phyloP scores from a whole-genome alignment of 2,797 vertebrate genomes.

The Miichthys miiuy region DNA sequence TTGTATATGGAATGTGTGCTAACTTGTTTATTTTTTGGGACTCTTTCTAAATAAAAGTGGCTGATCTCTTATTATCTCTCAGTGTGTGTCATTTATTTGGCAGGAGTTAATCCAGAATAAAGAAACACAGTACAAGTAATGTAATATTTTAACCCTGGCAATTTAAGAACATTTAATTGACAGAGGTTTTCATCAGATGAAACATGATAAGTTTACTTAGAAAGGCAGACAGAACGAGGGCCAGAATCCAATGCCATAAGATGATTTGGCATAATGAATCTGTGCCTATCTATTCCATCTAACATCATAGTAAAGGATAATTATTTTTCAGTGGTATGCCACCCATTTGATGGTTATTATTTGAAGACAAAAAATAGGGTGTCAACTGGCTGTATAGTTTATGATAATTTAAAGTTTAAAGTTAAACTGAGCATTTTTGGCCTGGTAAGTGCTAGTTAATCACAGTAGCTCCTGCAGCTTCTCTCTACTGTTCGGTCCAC shows the following conservation, averaged over 20 bases:
- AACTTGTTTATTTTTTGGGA: conserved; percentile 89
- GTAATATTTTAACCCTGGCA: background rate
- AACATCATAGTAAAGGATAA: background rate
- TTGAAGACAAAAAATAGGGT: background rate
- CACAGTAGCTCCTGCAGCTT: too few species aligned
- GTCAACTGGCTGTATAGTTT: background rate
- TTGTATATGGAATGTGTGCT: conserved; percentile 90
- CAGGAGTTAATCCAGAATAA: background rate
- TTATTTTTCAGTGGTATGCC: background rate
- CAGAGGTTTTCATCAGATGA: background rate
- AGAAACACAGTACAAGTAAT: background rate
- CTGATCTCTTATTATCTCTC: conserved; percentile 78
- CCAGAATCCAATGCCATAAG: background rate
- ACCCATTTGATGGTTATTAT: background rate
- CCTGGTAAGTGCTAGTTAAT: too few species aligned
- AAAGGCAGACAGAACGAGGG: too few species aligned
- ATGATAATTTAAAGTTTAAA: too few species aligned
- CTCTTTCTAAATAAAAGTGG: conserved; percentile 89
- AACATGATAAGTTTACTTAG: background rate
- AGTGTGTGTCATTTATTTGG: conserved; percentile 40
- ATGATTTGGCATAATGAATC: background rate
- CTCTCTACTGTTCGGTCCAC: background rate
- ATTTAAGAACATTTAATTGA: background rate
- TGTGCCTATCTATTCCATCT: background rate
- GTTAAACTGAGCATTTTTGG: background rate